Evolutionary conservation across 1,140 invertebrate species (phyloP), one percentile per base, ranked within the genome.

Genomic region (Zelostemma sp.): DNA sequence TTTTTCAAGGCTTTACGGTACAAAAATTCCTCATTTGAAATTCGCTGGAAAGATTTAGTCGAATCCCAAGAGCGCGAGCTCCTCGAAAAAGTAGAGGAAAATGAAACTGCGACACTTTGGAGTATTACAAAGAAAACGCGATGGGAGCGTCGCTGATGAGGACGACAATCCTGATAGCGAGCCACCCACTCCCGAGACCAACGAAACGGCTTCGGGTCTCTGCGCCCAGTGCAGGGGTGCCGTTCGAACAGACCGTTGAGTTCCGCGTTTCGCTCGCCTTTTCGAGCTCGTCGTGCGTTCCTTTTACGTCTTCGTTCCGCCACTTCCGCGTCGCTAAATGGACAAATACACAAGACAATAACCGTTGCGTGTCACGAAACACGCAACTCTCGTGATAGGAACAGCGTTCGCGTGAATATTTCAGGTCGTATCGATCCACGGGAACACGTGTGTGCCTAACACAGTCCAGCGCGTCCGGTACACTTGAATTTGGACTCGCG

Each of bases 371-470:
- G 43, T 25, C 14, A 9, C 40, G 46, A 25, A n/a, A 21, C 16
- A 28, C 47, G 53, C 62, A 9, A 11, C 16, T 54, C 41, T 55
- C 48, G 61, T 51, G 48, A 63, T 49, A 49, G 2, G 33, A 28
- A 21, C 51, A 56, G 53, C 47, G 54, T 43, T 25, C 21, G 21
- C 51, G 72, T 78, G 56, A 76, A 76, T 76, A 73, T 73, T 73
- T 76, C 59, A 78, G 61, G 61, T 58, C 55, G 63, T 59, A 78
- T 78, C 76, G 76, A 78, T 76, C 72, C 66, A 61, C 67, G n/a
- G n/a, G 68, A 63, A 70, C 67, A 70, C 66, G 75, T 68, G 67
- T 63, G 67, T 64, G 60, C 69, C 65, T 60, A 58, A 57, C 16
- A 62, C 56, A 61, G 15, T 25, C 38, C 56, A 43, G 43, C 48